Base-by-base conservation (phyloP, 1,140 invertebrate species). In the Aphidius ervi region DNA sequence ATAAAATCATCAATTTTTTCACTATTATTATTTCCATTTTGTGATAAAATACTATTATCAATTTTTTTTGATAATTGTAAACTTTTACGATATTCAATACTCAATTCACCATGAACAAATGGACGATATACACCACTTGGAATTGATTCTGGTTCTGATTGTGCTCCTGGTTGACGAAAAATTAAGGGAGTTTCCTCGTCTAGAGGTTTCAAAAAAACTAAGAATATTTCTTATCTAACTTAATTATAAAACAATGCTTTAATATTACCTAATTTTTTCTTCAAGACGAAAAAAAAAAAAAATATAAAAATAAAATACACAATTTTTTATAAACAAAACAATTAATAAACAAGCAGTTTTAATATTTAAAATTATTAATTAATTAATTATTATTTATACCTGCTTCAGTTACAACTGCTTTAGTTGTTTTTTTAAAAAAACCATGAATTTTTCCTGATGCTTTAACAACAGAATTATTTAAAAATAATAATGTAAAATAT, bases 401-500 rank as follows among this genome's bases (percentile, higher is more conserved):
- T 42, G 45, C 56, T 53, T 62, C 57, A 57, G 16, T 48, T 23
- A 56, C 46, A 43, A 9, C 39, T 9, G 53, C 31, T 16, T 45
- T 8, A 5, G 58, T 56, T 41, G 9, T 46, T 45, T 61, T 63
- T 37, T 4, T 31, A 10, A 61, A 53, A 5, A 41, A 46, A 5
- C 9, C n/a, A 39, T 63, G 63, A 4, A 62, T 59, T 61, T 65
- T 67, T 9, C 56, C 53, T 6, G 54, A 40, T 40, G 50, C 68
- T 5, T 58, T 55, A 3, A 61, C 48, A 40, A 77, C 59, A 6
- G 20, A 64, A 61, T 72, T 70, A 42, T 71, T 69, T 31, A 68
- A 71, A 62, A 88, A 88, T 58, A 88, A 83, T 9, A 88, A 67
- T 0, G 81, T 69, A 65, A 87, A 85, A 71, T 91, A 91, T 10